Evolutionary conservation across 1,140 invertebrate species (phyloP).

Genomic region (Calliopsis andreniformis): DNA sequence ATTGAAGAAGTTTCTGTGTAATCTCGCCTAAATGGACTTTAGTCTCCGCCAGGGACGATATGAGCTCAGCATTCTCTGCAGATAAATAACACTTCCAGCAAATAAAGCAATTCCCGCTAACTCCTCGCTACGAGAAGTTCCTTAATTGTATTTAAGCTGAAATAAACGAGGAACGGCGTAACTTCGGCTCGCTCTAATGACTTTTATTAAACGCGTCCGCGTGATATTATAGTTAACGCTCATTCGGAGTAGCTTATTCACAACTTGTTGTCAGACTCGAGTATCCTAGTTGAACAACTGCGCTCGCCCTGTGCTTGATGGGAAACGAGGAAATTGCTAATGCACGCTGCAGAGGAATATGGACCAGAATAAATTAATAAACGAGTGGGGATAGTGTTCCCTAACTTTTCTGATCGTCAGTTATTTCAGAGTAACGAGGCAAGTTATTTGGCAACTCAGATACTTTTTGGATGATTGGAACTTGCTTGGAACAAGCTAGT

Average conservation of each 20-base stretch:
- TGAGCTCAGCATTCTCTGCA: neutral
- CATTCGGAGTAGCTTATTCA: slow-evolving; percentile 38
- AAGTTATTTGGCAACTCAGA: too few relatives aligned
- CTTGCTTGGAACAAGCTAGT: too few relatives aligned
- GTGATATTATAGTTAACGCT: slow-evolving; percentile 38
- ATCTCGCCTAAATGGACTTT: neutral
- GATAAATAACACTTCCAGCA: slow-evolving; percentile 9
- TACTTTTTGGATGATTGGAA: too few relatives aligned
- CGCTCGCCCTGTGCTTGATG: slow-evolving; percentile 2
- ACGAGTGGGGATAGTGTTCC: neutral
- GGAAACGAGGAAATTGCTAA: slow-evolving; percentile 19
- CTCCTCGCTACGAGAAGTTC: slow-evolving; percentile 9
- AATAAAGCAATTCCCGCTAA: slow-evolving; percentile 7
- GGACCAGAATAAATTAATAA: too few relatives aligned
- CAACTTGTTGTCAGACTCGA: slow-evolving; percentile 2
- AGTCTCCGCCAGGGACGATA: neutral
- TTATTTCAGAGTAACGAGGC: too few relatives aligned
- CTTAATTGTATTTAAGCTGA: slow-evolving; percentile 36
- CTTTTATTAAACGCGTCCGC: slow-evolving; percentile 43
- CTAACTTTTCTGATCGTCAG: too few relatives aligned
- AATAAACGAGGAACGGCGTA: slow-evolving; percentile 21
- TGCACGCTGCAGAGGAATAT: neutral
- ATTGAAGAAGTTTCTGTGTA: too few relatives aligned
- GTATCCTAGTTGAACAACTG: slow-evolving; percentile 41
- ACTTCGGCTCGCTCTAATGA: slow-evolving; percentile 18